These are phyloP conservation scores for Himalopsyche anomala DNA, from an alignment of 2,888 invertebrate species.

Conservation along the genomic window DNA sequence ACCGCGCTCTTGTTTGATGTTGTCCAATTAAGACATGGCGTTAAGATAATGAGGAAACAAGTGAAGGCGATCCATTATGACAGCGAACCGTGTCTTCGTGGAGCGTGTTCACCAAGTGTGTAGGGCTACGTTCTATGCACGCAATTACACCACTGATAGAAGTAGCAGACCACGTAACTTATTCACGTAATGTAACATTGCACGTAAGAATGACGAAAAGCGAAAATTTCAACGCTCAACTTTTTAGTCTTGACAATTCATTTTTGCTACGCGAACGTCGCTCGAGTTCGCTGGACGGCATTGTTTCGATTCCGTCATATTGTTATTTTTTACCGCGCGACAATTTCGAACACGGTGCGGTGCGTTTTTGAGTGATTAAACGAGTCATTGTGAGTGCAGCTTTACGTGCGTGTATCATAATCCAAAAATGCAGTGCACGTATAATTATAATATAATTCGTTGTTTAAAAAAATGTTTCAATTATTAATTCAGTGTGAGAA, in stretches of 20 bases:
- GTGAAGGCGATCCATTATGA: slow-evolving; percentile 43
- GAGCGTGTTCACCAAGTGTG: slow-evolving; percentile 44
- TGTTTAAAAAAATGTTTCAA: neutral
- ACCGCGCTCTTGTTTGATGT: neutral
- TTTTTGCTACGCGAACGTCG: slow-evolving; percentile 62
- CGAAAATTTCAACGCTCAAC: slow-evolving; percentile 58
- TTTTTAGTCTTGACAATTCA: slow-evolving; percentile 62
- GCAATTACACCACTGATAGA: slow-evolving; percentile 56
- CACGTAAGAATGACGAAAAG: slow-evolving; percentile 57
- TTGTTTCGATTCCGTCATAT: slow-evolving; percentile 47
- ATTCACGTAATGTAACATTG: slow-evolving; percentile 61
- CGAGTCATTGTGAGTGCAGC: slow-evolving; percentile 5
- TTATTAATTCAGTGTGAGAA: slow-evolving; percentile 5
- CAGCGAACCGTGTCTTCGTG: slow-evolving; percentile 13
- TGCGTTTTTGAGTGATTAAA: neutral
- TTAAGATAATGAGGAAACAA: neutral
- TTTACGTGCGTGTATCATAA: slow-evolving; percentile 27
- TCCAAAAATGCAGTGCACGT: neutral
- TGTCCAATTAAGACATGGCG: neutral
- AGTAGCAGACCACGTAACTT: slow-evolving; percentile 51
- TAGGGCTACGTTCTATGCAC: slow-evolving; percentile 45
- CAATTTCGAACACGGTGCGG: neutral
- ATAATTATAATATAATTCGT: neutral
- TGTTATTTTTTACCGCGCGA: neutral
- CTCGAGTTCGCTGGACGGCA: slow-evolving; percentile 46